These are phyloP conservation scores for Megaleporinus macrocephalus DNA, from an alignment of 2,113 vertebrate genomes.

Conservation along the genomic window DNA sequence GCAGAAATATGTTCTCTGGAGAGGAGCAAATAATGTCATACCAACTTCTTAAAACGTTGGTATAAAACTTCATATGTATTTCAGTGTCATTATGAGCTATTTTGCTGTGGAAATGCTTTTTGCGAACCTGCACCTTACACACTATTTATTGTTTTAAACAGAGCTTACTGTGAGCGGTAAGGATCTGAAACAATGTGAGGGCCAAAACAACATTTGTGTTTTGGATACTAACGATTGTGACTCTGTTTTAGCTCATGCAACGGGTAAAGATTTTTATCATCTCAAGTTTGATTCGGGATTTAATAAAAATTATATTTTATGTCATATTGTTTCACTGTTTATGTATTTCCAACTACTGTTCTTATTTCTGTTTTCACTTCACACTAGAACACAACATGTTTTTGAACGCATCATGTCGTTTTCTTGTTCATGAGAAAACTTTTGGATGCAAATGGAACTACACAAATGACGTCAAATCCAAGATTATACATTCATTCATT, in stretches of 20 bases:
- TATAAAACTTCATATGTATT: too few relatives aligned
- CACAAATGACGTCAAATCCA: neutral
- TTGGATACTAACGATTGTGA: neutral
- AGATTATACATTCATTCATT: slow-evolving; percentile 42
- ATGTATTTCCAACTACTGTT: neutral
- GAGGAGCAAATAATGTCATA: too few relatives aligned
- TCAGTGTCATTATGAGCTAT: too few relatives aligned
- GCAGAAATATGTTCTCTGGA: too few relatives aligned
- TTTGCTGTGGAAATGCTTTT: too few relatives aligned
- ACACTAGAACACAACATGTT: slow-evolving; percentile 44
- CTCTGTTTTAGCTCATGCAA: neutral
- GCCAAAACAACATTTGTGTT: slow-evolving; percentile 21
- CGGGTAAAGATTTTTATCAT: neutral
- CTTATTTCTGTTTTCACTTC: neutral
- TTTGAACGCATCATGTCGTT: slow-evolving; percentile 44
- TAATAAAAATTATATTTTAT: neutral
- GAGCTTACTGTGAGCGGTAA: slow-evolving; percentile 33
- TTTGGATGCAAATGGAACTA: slow-evolving; percentile 50
- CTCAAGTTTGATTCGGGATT: neutral
- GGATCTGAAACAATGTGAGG: slow-evolving; percentile 33
- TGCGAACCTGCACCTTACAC: neutral
- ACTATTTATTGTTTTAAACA: slow-evolving; percentile 14
- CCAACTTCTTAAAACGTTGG: too few relatives aligned
- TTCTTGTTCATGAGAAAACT: neutral
- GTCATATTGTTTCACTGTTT: neutral